These are phyloP conservation scores for Dioctria rufipes DNA, from an alignment of 2,888 invertebrate species.

Conservation along the genomic window DNA sequence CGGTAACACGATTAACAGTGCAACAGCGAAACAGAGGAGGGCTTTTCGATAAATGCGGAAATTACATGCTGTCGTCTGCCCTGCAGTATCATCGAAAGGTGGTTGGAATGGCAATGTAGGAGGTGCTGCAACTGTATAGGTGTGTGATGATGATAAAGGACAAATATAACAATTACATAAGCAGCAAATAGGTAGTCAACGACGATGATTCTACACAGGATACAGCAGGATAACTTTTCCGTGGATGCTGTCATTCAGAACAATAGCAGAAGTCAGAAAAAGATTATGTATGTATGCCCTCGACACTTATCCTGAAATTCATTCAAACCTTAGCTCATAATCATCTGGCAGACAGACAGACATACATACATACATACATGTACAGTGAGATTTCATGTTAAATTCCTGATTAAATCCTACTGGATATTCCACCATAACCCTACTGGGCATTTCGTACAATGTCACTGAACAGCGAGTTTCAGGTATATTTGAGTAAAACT, in stretches of 20 bases:
- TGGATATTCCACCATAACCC: slow-evolving; percentile 1
- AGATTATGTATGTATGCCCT: background rate
- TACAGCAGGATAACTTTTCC: slow-evolving; percentile 25
- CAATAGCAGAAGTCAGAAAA: slow-evolving; percentile 3
- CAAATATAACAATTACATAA: slow-evolving; percentile 8
- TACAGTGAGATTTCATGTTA: background rate
- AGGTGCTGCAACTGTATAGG: too few relatives aligned
- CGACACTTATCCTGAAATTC: background rate
- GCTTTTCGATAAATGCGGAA: too few relatives aligned
- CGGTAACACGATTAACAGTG: slow-evolving; percentile 3
- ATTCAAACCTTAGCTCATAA: background rate
- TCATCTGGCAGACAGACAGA: background rate
- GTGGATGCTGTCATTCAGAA: slow-evolving; percentile 25
- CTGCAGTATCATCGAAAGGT: too few relatives aligned
- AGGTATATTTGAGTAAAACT: slow-evolving; percentile 14
- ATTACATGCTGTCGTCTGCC: too few relatives aligned
- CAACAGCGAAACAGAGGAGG: too few relatives aligned
- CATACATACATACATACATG: too few relatives aligned
- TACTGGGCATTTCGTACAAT: slow-evolving; percentile 7
- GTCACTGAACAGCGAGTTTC: slow-evolving; percentile 32
- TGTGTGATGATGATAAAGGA: too few relatives aligned
- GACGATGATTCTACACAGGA: background rate
- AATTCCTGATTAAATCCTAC: background rate
- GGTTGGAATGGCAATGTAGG: too few relatives aligned
- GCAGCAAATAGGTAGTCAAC: background rate